Conservation (phyloP, 2,113 vertebrate genomes). For the Leiothrix lutea region DNA sequence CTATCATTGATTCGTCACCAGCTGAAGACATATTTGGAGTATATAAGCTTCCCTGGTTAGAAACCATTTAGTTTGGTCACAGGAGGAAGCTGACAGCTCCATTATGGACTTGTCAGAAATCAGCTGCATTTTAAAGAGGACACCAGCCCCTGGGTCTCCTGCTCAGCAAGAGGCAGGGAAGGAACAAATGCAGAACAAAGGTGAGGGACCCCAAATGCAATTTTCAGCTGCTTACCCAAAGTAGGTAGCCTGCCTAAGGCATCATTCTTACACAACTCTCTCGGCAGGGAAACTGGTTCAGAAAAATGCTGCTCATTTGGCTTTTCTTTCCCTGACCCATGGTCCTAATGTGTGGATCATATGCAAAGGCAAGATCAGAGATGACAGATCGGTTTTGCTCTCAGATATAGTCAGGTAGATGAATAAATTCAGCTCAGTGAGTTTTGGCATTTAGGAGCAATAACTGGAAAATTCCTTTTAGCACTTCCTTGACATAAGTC, state of each 20-base stretch:
- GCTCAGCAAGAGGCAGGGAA: not conserved
- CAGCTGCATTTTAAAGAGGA: not conserved
- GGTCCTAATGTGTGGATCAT: not conserved
- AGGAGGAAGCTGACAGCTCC: not conserved
- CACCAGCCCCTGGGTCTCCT: not conserved
- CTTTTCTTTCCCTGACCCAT: conserved; percentile 1
- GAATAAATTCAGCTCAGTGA: conserved; percentile 11
- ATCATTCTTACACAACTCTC: not conserved
- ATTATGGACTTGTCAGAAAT: not conserved
- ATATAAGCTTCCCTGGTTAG: not conserved
- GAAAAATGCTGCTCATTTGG: conserved; percentile 38
- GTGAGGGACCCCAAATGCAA: not conserved
- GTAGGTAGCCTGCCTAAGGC: conserved; percentile 9
- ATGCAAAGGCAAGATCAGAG: conserved; percentile 19
- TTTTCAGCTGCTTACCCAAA: not conserved
- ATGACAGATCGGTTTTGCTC: conserved; percentile 36
- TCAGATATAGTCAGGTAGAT: conserved; percentile 36
- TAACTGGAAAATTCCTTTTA: conserved; percentile 49
- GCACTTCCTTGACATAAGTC: conserved; percentile 13
- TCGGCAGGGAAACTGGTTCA: conserved; percentile 4
- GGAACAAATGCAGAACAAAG: not conserved
- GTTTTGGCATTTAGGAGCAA: conserved; percentile 29
- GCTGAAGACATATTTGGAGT: not conserved
- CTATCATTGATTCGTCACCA: not conserved
- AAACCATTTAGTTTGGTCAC: not conserved